Percentiles rank a stretch among this genome's conserved stretches.
phyloP scores from a whole-genome alignment of 2,888 invertebrate genomes.

The Scrobipalpa atriplicella region DNA sequence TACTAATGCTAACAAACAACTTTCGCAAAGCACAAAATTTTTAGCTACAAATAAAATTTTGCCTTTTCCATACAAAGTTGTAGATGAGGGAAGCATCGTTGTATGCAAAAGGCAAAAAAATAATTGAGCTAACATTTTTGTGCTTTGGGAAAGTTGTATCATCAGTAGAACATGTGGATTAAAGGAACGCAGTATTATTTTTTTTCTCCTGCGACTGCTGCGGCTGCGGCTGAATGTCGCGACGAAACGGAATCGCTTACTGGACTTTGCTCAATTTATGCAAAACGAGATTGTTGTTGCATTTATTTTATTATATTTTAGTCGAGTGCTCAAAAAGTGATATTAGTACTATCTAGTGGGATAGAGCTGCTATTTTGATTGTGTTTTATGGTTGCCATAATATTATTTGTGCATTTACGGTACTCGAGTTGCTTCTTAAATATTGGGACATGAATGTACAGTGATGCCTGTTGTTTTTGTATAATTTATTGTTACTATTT shows the following conservation, averaged over 20 bases:
- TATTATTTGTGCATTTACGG: conserved; percentile 9
- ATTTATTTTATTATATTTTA: conserved; percentile 16
- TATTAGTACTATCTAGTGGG: conserved; percentile 13
- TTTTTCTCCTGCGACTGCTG: too few relatives aligned
- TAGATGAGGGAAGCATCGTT: too few relatives aligned
- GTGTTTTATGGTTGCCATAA: conserved; percentile 3
- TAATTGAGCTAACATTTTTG: too few relatives aligned
- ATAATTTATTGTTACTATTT: conserved; percentile 17
- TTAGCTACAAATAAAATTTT: too few relatives aligned
- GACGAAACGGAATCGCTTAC: neutral
- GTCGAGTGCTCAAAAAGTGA: conserved; percentile 24
- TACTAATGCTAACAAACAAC: too few relatives aligned
- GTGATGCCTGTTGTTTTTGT: conserved; percentile 5
- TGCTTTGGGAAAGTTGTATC: too few relatives aligned
- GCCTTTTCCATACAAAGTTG: too few relatives aligned
- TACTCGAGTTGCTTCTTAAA: conserved; percentile 1
- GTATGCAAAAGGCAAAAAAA: too few relatives aligned
- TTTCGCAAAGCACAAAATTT: too few relatives aligned
- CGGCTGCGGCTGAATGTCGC: neutral
- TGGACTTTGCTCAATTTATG: conserved; percentile 20
- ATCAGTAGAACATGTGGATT: too few relatives aligned
- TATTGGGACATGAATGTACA: neutral
- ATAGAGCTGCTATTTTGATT: too few relatives aligned
- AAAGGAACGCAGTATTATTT: too few relatives aligned
- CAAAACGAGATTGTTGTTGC: conserved; percentile 22